Conservation (phyloP, 2,888 invertebrate species). For the Agrotis exclamationis region DNA sequence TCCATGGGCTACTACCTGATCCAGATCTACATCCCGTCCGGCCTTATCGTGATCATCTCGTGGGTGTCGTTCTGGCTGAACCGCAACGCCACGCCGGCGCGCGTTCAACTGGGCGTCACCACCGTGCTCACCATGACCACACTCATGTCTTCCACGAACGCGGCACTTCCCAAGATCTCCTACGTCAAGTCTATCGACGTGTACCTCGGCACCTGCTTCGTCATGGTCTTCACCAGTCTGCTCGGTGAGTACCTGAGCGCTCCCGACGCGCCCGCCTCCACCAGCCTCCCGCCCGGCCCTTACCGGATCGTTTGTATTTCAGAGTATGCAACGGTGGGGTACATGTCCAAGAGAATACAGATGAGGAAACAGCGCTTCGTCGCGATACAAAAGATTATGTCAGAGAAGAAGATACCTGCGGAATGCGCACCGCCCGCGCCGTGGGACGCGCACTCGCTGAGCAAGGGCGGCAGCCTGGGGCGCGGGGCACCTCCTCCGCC, state of each 20-base stretch:
- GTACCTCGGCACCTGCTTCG: slow-evolving; percentile 98
- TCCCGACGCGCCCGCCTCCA: too few relatives aligned
- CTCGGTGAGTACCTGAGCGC: slow-evolving; percentile 92
- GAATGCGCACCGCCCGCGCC: slow-evolving; percentile 92
- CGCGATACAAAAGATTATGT: slow-evolving; percentile 96
- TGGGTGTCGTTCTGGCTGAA: slow-evolving; percentile 99
- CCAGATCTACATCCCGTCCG: slow-evolving; percentile 99
- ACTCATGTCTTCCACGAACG: slow-evolving; percentile 98
- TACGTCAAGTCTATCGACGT: slow-evolving; percentile 99
- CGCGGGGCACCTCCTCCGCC: slow-evolving; percentile 78
- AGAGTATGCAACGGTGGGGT: slow-evolving; percentile 99
- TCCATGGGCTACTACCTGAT: slow-evolving; percentile 99
- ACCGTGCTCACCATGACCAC: slow-evolving; percentile 99
- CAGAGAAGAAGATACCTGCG: slow-evolving; percentile 95
- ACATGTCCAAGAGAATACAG: slow-evolving; percentile 98
- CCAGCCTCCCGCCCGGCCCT: neutral
- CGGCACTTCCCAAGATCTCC: slow-evolving; percentile 98
- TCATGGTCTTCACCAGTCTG: slow-evolving; percentile 99
- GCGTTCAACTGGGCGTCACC: slow-evolving; percentile 97
- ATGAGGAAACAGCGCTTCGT: slow-evolving; percentile 97
- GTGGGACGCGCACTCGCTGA: slow-evolving; percentile 92
- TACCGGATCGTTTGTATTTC: slow-evolving; percentile 68
- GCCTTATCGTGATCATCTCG: slow-evolving; percentile 98
- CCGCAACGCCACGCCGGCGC: slow-evolving; percentile 97
- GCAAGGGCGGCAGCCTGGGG: slow-evolving; percentile 94